Percentiles rank a stretch among this genome's conserved stretches.
These are phyloP conservation scores for Dendrocincla tyrannina DNA, from an alignment of 2,797 vertebrate genomes.

Conservation along the genomic window DNA sequence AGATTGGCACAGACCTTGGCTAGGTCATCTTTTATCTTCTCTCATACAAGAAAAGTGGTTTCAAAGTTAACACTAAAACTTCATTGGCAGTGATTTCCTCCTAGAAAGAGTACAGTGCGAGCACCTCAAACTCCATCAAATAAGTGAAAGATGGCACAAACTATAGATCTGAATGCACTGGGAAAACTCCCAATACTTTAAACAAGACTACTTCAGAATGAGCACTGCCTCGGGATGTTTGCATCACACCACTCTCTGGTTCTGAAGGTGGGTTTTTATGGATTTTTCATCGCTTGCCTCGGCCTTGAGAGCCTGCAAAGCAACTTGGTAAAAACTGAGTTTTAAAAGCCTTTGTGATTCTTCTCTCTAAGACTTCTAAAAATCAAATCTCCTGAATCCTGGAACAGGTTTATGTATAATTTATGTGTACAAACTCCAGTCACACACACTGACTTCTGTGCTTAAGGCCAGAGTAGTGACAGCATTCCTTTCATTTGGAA, in stretches of 20 bases:
- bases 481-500: neutral
- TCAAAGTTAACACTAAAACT: neutral
- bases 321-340: neutral
- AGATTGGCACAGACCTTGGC: neutral
- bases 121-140: neutral
- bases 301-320: neutral
- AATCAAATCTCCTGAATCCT: neutral
- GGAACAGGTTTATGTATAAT: conserved; percentile 16
- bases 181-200: neutral
- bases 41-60: neutral
- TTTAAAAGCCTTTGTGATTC: neutral
- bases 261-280: conserved; percentile 43
- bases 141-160: neutral
- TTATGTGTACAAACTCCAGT: neutral
- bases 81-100: neutral
- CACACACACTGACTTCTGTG: neutral
- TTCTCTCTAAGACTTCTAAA: neutral
- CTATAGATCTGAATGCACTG: neutral
- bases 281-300: conserved; percentile 8
- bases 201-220: neutral
- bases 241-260: neutral
- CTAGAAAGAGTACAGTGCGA: neutral
- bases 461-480: neutral
- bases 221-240: conserved; percentile 47
- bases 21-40: neutral